Conservation (phyloP, 2,797 vertebrate species). For the Chaetophractus vellerosus region DNA sequence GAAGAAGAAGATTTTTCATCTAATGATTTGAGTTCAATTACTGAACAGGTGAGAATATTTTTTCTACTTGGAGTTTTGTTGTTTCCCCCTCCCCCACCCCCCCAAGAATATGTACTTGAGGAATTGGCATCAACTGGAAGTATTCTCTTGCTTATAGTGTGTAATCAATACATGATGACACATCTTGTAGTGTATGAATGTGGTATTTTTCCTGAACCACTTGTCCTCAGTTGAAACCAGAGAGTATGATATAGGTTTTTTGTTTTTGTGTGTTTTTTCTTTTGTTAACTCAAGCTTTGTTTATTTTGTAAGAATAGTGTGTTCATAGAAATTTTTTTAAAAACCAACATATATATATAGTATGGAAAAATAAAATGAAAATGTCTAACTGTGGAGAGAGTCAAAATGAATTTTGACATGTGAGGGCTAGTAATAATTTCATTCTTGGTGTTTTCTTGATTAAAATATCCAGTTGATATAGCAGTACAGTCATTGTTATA, state of each 20-base stretch:
- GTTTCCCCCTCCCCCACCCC: too few species aligned
- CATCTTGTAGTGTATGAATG: not conserved
- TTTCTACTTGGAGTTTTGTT: slow-evolving; percentile 53
- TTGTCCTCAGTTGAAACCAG: slow-evolving; percentile 42
- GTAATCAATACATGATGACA: not conserved
- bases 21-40: slow-evolving; percentile 98
- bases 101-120: not conserved
- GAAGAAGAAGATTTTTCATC: slow-evolving; percentile 98
- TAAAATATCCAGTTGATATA: not conserved
- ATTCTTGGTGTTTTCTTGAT: not conserved
- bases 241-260: slow-evolving; percentile 9
- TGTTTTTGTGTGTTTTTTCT: slow-evolving; percentile 33
- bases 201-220: slow-evolving; percentile 15
- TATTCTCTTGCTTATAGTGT: slow-evolving; percentile 54
- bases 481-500: not conserved
- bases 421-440: not conserved
- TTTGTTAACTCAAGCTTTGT: slow-evolving; percentile 5
- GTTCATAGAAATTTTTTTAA: not conserved
- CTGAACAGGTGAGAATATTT: slow-evolving; percentile 94
- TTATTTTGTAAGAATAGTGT: slow-evolving; percentile 57
- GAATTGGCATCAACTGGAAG: slow-evolving; percentile 3
- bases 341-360: not conserved
- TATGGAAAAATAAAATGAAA: not conserved
- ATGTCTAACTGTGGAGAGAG: not conserved
- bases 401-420: not conserved